These are phyloP conservation scores for Sitodiplosis mosellana DNA, from an alignment of 1,140 invertebrate species.

Conservation along the genomic window DNA sequence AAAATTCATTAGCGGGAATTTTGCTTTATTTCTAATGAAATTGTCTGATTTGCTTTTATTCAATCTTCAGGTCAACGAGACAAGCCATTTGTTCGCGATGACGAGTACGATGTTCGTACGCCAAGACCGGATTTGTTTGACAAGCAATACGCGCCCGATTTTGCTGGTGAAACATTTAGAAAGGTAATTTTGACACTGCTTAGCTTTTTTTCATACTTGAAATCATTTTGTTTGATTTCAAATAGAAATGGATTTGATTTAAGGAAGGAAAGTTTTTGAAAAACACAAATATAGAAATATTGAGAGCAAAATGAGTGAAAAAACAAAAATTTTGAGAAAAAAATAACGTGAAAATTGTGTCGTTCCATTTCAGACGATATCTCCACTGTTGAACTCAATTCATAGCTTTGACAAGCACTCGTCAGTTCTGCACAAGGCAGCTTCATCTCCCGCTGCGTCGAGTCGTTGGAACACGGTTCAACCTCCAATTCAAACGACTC, in stretches of 20 bases:
- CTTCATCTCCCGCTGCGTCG: no score
- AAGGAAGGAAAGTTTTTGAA: background rate
- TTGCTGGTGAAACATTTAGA: conserved; percentile 22
- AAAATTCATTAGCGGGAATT: no score
- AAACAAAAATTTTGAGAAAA: no score
- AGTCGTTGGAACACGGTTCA: background rate
- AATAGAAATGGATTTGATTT: no score
- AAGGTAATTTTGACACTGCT: conserved; percentile 4
- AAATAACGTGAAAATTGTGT: no score
- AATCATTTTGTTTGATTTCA: conserved; percentile 3
- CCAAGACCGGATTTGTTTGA: conserved; percentile 41
- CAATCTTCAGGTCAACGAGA: conserved; percentile 34
- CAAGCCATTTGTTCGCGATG: conserved; percentile 46
- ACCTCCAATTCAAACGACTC: background rate
- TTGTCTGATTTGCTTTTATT: background rate
- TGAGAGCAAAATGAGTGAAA: no score
- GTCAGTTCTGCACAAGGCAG: no score
- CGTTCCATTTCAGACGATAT: no score
- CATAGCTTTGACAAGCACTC: no score
- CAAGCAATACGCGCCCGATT: conserved; percentile 31
- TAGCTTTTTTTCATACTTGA: conserved; percentile 10
- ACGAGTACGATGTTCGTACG: conserved; percentile 36
- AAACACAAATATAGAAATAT: no score
- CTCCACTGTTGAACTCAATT: no score
- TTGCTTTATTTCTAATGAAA: no score